Evolutionary conservation across 1,140 invertebrate genomes (phyloP).

Genomic region (Apolygus lucorum): DNA sequence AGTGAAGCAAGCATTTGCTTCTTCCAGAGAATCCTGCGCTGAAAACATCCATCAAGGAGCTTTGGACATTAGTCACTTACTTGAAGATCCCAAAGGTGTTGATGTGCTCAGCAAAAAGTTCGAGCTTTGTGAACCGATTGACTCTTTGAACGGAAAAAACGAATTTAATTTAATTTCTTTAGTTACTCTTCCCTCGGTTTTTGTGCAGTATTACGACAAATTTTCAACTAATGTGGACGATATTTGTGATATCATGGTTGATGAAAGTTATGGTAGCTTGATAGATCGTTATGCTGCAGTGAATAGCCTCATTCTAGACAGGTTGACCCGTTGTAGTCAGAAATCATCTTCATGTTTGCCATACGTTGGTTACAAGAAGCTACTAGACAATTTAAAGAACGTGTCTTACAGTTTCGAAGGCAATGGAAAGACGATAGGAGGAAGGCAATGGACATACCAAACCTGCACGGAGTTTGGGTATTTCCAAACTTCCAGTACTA

Average conservation of each 20-base stretch:
- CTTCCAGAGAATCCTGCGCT: not conserved
- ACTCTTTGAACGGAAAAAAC: not conserved
- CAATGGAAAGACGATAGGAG: too few relatives aligned
- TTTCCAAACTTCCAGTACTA: conserved; percentile 41
- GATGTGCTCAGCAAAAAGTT: not conserved
- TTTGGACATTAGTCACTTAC: not conserved
- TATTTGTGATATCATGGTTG: not conserved
- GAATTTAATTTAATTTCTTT: not conserved
- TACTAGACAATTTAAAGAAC: not conserved
- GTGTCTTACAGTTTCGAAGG: not conserved
- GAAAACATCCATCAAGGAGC: not conserved
- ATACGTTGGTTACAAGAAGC: not conserved
- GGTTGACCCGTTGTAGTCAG: too few relatives aligned
- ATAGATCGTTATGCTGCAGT: not conserved
- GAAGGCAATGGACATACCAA: conserved; percentile 84
- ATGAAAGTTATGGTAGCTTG: not conserved
- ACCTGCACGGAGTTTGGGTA: conserved; percentile 93
- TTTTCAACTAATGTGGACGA: too few relatives aligned
- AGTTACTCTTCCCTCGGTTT: not conserved
- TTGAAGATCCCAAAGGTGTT: not conserved
- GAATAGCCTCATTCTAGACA: too few relatives aligned
- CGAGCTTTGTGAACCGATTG: not conserved
- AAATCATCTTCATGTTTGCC: too few relatives aligned
- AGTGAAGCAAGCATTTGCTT: not conserved
- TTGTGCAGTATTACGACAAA: not conserved